Base-by-base conservation (phyloP, 2,113 vertebrate genomes). In the Rhinolophus ferrumequinum region DNA sequence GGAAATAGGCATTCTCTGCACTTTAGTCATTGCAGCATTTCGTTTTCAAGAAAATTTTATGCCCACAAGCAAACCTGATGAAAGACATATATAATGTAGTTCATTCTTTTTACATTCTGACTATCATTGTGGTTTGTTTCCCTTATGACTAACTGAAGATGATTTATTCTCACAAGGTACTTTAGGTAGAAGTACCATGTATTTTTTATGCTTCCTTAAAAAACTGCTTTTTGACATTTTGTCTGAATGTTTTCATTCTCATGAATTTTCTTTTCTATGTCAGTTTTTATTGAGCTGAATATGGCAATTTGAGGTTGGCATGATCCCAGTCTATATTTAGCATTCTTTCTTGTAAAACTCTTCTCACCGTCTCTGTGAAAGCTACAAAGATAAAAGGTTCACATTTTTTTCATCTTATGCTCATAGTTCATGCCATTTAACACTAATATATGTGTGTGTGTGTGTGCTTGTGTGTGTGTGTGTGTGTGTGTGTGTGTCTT, bases 261-360 rank as follows among this genome's bases (percentile, higher is more conserved):
- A 44, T 64, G n/a, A 86, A 81, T 85, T n/a, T 54, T 88, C 44
- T 85, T 92, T 86, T 75, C 52, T 92, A 3, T 93, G 60, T 90
- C 38, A 89, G 76, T 79, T 97, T 97, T 91, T 97, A 97, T 94
- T 93, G 90, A 97, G 15, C 66, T 79, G 82, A 92, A 96, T 95
- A 90, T 96, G 95, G 38, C 54, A 90, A 82, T 88, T 97, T 83
- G n/a, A 96, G 58, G 0, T 97, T 95, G 19, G 13, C 60, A 52
- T 84, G 88, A 92, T 41, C 93, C 56, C 92, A 93, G 41, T 94
- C 35, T 92, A 97, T n/a, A 73, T 76, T 96, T 96, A 33, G 21
- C 90, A 60, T 96, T 50, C 26, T 93, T 95, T 96, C 86, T 73
- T 94, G 3, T 92, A 66, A 88, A 95, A 83, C 3, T 58, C 7